Evolutionary conservation across 2,797 vertebrate genomes (phyloP).

Genomic region (Eulemur albifrons): DNA sequence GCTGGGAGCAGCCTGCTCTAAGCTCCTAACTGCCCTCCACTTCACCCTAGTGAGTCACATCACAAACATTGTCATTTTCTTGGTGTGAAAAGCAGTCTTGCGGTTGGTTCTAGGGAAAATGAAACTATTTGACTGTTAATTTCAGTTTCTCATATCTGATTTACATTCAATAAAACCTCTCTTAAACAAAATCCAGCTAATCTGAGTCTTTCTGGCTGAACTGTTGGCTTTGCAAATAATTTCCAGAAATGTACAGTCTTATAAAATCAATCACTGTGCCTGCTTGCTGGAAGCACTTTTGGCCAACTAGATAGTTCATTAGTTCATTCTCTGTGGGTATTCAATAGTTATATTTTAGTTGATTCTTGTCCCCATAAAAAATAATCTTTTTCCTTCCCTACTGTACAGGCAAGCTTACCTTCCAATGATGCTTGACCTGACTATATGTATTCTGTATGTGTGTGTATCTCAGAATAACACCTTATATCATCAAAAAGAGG

Average conservation of each 20-base stretch:
- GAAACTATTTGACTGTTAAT: slow-evolving; percentile 9
- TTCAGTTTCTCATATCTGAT: slow-evolving; percentile 44
- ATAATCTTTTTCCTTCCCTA: neutral
- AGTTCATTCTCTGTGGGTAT: neutral
- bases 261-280: neutral
- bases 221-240: slow-evolving; percentile 34
- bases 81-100: neutral
- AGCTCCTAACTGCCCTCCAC: neutral
- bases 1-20: neutral
- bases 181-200: slow-evolving; percentile 15
- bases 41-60: neutral
- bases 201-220: slow-evolving; percentile 19
- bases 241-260: slow-evolving; percentile 28
- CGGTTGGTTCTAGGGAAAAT: neutral
- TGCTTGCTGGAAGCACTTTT: neutral
- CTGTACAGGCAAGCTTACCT: neutral
- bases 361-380: neutral
- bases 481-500: neutral
- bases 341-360: neutral
- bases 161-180: slow-evolving; percentile 36
- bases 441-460: neutral
- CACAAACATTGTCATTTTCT: neutral
- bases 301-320: neutral
- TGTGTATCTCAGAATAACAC: neutral
- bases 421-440: neutral